Evolutionary conservation across 2,888 invertebrate genomes (phyloP).

Genomic region (Acrobeloides nanus): DNA sequence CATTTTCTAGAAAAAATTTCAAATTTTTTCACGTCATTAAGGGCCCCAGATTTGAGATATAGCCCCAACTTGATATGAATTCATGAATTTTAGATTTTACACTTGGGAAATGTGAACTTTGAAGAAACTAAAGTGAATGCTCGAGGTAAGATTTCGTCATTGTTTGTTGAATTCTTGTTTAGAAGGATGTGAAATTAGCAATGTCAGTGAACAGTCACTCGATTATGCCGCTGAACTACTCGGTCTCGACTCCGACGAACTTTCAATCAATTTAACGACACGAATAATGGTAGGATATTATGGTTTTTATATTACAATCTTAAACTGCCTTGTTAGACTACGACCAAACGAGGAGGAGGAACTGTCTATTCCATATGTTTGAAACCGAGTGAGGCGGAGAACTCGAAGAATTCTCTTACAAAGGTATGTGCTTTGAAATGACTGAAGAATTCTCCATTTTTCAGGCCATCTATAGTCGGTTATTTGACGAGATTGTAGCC

Average conservation of each 20-base stretch:
- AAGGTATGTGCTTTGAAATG: too few species aligned
- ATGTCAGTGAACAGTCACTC: conserved; percentile 64
- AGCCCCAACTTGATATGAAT: too few species aligned
- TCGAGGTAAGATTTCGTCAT: too few species aligned
- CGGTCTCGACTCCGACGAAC: conserved; percentile 71
- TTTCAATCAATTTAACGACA: conserved; percentile 75
- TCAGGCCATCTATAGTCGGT: conserved; percentile 83
- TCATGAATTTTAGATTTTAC: conserved; percentile 74
- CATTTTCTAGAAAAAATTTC: too few species aligned
- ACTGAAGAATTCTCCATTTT: too few species aligned
- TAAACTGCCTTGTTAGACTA: too few species aligned
- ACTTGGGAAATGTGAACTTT: conserved; percentile 87
- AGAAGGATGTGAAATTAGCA: conserved; percentile 57
- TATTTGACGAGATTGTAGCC: conserved; percentile 89
- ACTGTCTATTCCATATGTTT: conserved; percentile 93
- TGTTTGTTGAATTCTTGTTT: too few species aligned
- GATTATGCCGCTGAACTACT: conserved; percentile 65
- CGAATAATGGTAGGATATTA: too few species aligned
- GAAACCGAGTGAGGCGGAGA: conserved; percentile 83
- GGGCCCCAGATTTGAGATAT: too few species aligned
- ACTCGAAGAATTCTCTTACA: conserved; percentile 86
- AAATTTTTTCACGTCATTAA: too few species aligned
- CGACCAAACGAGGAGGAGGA: conserved; percentile 82
- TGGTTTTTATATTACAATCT: too few species aligned
- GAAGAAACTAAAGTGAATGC: conserved; percentile 84